phyloP scores from a whole-genome alignment of 1,140 invertebrate genomes.

The Drosophila cardini region DNA sequence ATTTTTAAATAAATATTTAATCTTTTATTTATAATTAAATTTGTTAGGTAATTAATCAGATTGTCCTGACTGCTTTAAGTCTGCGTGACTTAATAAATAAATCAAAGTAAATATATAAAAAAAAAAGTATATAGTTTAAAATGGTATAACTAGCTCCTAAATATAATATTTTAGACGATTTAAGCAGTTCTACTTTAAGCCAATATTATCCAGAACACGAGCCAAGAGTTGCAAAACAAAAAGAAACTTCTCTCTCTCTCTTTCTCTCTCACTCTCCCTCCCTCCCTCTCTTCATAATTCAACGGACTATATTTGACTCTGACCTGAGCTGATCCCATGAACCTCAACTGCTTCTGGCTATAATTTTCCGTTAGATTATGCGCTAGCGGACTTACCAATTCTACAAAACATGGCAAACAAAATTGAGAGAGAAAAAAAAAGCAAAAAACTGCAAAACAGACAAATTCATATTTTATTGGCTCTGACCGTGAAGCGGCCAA shows the following conservation, averaged over 20 bases:
- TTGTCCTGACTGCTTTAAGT: too few relatives aligned
- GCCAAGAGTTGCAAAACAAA: too few relatives aligned
- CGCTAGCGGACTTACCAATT: slow-evolving; percentile 55
- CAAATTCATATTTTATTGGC: slow-evolving; percentile 82
- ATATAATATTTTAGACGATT: too few relatives aligned
- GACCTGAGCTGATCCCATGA: slow-evolving; percentile 57
- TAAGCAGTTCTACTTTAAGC: too few relatives aligned
- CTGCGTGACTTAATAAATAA: too few relatives aligned
- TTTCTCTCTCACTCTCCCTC: background rate
- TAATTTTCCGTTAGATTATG: slow-evolving; percentile 68
- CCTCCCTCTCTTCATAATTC: background rate
- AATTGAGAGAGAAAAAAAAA: background rate
- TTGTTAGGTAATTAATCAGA: too few relatives aligned
- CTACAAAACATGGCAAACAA: slow-evolving; percentile 20
- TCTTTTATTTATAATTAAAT: too few relatives aligned
- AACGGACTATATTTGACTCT: slow-evolving; percentile 39
- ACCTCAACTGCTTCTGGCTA: slow-evolving; percentile 65
- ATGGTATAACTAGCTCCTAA: too few relatives aligned
- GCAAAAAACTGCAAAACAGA: slow-evolving; percentile 48
- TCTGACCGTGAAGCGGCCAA: slow-evolving; percentile 57
- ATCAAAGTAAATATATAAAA: too few relatives aligned
- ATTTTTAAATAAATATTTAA: too few relatives aligned
- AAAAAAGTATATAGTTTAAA: too few relatives aligned
- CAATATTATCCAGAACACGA: too few relatives aligned
- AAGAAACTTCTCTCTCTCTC: background rate